These are phyloP conservation scores for Tribolium madens DNA, from an alignment of 1,140 invertebrate genomes.

Conservation along the genomic window DNA sequence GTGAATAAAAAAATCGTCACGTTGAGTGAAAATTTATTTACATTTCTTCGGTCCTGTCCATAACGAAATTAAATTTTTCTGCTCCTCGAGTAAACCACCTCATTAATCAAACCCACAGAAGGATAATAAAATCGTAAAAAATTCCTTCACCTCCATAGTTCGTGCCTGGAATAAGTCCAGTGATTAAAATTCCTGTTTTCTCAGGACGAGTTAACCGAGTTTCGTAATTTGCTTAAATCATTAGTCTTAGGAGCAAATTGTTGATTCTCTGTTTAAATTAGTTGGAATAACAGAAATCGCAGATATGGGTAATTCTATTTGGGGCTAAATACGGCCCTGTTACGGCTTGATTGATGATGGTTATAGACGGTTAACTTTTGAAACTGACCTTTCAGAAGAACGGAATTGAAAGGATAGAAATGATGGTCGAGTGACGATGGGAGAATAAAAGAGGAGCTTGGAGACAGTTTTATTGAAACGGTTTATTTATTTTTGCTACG, in stretches of 20 bases:
- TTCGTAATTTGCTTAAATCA: slow-evolving; percentile 13
- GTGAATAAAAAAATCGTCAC: too few species aligned
- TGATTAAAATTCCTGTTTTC: too few species aligned
- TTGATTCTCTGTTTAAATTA: slow-evolving; percentile 1
- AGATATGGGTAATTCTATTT: not conserved
- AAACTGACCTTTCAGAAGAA: not conserved
- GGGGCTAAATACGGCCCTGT: not conserved
- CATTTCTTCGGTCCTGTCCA: too few species aligned
- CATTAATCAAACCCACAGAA: slow-evolving; percentile 18
- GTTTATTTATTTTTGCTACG: too few species aligned
- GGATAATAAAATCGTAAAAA: too few species aligned
- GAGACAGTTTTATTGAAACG: not conserved
- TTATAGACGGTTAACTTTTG: not conserved
- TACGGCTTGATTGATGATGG: not conserved
- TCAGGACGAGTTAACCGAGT: slow-evolving; percentile 11
- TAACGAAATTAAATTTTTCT: not conserved
- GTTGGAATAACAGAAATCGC: not conserved
- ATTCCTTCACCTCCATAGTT: not conserved
- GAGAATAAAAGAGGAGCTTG: too few species aligned
- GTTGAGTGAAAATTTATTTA: too few species aligned
- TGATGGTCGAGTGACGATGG: too few species aligned
- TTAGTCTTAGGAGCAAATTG: not conserved
- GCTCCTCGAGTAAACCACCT: not conserved
- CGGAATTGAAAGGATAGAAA: too few species aligned
- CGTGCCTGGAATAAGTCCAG: not conserved